Evolutionary conservation across 2,888 invertebrate species (phyloP).

Genomic region (Chloromyia formosa): DNA sequence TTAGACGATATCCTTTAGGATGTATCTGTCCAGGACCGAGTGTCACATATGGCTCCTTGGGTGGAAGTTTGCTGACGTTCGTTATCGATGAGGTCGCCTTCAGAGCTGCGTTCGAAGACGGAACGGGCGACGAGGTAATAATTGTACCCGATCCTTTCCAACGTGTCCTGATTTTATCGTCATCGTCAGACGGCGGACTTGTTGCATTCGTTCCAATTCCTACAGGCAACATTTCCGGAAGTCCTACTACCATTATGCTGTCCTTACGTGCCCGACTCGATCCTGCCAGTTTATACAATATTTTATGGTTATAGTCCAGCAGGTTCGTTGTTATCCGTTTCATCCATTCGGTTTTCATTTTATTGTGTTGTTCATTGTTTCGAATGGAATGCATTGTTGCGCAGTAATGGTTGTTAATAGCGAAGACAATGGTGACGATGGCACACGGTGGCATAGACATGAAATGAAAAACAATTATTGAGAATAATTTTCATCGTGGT

Average conservation of each 20-base stretch:
- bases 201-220: conserved; percentile 65
- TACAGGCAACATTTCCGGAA: conserved; percentile 61
- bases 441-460: not conserved
- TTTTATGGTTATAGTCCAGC: not conserved
- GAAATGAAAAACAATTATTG: conserved; percentile 37
- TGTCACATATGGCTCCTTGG: conserved; percentile 58
- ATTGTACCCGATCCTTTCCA: conserved; percentile 62
- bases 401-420: not conserved
- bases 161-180: conserved; percentile 58
- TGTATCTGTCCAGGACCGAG: conserved; percentile 85
- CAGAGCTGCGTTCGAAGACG: conserved; percentile 48
- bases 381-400: not conserved
- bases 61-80: conserved; percentile 46
- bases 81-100: conserved; percentile 54
- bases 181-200: conserved; percentile 70
- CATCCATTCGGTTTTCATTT: not conserved
- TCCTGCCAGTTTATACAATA: conserved; percentile 53
- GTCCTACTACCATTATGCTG: conserved; percentile 67
- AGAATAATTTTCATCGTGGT: conserved; percentile 13
- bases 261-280: conserved; percentile 67
- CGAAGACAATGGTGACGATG: not conserved
- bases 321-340: not conserved
- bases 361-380: conserved; percentile 3
- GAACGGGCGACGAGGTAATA: conserved; percentile 46
- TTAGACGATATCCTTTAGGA: conserved; percentile 77